These are phyloP conservation scores for Meloidogyne hapla DNA, from an alignment of 1,140 invertebrate genomes.

Conservation along the genomic window DNA sequence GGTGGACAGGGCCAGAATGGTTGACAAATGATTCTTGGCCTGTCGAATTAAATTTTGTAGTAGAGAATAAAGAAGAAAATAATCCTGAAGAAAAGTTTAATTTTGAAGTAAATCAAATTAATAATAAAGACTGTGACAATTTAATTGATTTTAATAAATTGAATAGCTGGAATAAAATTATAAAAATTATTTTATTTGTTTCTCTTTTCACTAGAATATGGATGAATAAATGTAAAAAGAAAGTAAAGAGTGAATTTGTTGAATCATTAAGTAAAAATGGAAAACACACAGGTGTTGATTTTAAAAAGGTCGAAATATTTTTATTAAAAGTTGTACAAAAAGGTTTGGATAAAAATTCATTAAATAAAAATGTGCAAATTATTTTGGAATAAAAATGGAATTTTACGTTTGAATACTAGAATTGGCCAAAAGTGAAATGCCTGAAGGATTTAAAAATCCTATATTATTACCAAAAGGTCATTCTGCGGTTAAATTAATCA, in stretches of 20 bases:
- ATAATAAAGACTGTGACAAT: too few relatives aligned
- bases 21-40: background rate
- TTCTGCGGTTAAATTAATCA: background rate
- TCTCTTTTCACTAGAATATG: background rate
- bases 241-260: background rate
- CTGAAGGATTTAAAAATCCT: background rate
- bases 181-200: background rate
- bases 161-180: background rate
- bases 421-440: background rate
- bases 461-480: background rate
- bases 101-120: background rate
- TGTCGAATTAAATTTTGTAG: background rate
- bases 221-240: background rate
- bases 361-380: background rate
- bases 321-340: constrained; percentile 2
- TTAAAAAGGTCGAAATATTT: background rate
- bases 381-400: constrained; percentile 14
- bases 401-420: background rate
- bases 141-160: background rate
- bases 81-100: background rate
- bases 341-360: background rate
- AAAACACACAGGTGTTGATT: background rate
- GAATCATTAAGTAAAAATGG: background rate
- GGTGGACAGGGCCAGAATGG: constrained; percentile 12
- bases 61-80: background rate